phyloP scores from a whole-genome alignment of 2,113 vertebrate genomes.

The Pseudolaguvia tuberculata region DNA sequence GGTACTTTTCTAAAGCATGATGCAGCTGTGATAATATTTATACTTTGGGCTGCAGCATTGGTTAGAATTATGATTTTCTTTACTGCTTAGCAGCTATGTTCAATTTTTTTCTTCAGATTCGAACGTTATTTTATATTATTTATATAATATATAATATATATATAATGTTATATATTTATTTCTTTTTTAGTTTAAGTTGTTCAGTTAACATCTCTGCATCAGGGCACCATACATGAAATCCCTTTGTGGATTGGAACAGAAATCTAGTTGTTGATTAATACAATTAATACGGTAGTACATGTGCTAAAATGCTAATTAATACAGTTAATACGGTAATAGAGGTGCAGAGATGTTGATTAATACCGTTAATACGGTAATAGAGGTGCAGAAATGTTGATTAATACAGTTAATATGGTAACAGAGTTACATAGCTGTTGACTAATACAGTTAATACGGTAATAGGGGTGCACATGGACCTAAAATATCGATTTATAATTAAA shows the following conservation, averaged over 20 bases:
- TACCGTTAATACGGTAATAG: too few species aligned
- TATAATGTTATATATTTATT: background rate
- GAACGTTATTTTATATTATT: background rate
- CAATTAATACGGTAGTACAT: background rate
- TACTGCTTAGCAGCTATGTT: background rate
- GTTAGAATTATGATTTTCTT: background rate
- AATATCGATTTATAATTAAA: background rate
- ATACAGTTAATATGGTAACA: too few species aligned
- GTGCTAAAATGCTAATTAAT: too few species aligned
- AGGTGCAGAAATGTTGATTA: too few species aligned
- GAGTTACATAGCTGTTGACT: too few species aligned
- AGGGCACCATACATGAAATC: too few species aligned
- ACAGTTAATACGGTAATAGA: background rate
- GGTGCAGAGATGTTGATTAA: too few species aligned
- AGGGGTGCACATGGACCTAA: conserved; percentile 9
- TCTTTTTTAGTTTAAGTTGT: background rate
- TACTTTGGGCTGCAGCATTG: background rate
- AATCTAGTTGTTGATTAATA: background rate
- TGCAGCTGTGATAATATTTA: background rate
- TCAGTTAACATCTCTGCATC: background rate
- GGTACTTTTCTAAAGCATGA: too few species aligned
- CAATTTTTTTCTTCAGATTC: background rate
- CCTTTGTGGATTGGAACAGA: too few species aligned
- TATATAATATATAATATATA: too few species aligned
- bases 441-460: background rate